Conservation (phyloP, 2,113 vertebrate species). For the Mesoclemmys tuberculata region DNA sequence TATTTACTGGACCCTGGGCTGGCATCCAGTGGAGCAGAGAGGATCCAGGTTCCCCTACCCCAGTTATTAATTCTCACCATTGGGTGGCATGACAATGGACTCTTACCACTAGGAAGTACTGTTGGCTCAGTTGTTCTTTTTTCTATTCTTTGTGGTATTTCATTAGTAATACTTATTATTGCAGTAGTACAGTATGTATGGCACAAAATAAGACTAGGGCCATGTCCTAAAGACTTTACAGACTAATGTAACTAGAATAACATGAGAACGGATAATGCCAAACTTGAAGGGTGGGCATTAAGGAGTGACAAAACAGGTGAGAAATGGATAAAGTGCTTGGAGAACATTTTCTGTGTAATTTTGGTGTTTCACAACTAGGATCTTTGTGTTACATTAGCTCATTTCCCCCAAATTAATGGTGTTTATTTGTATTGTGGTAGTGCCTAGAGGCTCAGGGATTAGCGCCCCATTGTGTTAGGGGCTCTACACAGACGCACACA, state of each 20-base stretch:
- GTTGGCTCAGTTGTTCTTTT: neutral
- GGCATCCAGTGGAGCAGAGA: neutral
- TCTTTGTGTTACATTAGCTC: neutral
- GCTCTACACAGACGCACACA: neutral
- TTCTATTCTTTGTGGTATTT: neutral
- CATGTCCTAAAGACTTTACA: neutral
- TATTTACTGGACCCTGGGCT: neutral
- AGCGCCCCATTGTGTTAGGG: accelerated
- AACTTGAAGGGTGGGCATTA: accelerated
- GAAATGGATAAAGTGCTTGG: too few relatives aligned
- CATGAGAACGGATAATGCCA: accelerated
- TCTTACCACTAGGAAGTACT: neutral
- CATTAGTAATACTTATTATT: neutral
- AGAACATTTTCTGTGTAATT: neutral
- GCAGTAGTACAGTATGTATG: neutral
- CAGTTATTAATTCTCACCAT: too few relatives aligned
- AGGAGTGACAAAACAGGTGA: too few relatives aligned
- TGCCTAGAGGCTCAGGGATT: neutral
- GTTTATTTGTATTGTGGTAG: neutral
- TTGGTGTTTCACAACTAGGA: accelerated
- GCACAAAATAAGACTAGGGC: neutral
- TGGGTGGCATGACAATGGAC: neutral
- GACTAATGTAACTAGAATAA: neutral
- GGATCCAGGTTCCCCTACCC: too few relatives aligned
- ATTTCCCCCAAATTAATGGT: neutral